These are phyloP conservation scores for Rhea americana DNA, from an alignment of 2,113 vertebrate species.

Conservation along the genomic window DNA sequence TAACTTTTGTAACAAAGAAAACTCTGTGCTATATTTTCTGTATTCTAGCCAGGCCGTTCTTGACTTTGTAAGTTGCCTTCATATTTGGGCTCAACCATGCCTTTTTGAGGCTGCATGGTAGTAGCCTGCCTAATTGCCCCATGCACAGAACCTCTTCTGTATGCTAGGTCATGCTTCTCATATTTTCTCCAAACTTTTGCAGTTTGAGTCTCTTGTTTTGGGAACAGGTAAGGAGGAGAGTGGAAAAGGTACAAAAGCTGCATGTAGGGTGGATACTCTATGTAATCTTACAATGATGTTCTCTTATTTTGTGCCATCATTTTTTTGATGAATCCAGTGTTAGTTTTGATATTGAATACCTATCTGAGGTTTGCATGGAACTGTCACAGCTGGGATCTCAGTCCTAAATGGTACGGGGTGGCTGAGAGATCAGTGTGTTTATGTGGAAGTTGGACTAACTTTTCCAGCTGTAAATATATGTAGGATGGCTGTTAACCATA, in stretches of 20 bases:
- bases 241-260: neutral
- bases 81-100: neutral
- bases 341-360: neutral
- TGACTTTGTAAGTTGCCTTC: neutral
- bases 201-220: neutral
- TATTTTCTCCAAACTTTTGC: neutral
- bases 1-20: rapidly evolving
- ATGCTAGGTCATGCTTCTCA: too few relatives aligned
- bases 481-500: neutral
- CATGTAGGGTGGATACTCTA: neutral
- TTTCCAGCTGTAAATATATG: neutral
- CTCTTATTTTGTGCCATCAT: neutral
- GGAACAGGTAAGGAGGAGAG: neutral
- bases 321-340: neutral
- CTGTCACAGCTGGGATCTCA: neutral
- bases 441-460: neutral
- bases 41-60: neutral
- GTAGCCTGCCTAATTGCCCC: neutral
- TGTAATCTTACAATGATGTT: neutral
- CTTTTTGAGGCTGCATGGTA: neutral
- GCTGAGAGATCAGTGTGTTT: neutral
- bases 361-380: neutral
- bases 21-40: neutral
- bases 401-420: neutral
- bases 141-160: neutral